Evolutionary conservation across 2,797 vertebrate species (phyloP).

Genomic region (Sparidentex hasta): DNA sequence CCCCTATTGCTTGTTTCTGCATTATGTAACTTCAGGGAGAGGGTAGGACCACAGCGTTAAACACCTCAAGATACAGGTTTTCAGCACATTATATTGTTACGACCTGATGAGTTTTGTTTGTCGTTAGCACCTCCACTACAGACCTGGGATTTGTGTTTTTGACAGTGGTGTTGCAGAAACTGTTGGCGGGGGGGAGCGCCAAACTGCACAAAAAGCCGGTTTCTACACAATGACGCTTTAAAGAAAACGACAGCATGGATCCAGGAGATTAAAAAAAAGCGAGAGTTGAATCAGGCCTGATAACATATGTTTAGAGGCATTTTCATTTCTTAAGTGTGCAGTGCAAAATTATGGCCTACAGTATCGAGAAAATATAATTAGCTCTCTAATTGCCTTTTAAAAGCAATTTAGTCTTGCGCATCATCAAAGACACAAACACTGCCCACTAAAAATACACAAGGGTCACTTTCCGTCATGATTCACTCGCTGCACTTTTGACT

Average conservation of each 20-base stretch:
- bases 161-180: no score
- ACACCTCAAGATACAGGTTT: no score
- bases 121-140: no score
- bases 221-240: no score
- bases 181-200: no score
- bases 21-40: no score
- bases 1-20: no score
- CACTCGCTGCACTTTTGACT: conserved; percentile 65
- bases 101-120: no score
- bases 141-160: no score
- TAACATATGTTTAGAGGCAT: background rate
- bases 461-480: conserved; percentile 57
- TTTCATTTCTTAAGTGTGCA: background rate
- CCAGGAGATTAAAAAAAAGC: background rate
- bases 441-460: conserved; percentile 44
- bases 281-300: background rate
- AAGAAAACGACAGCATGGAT: background rate
- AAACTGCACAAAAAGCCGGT: no score
- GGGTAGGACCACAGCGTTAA: no score
- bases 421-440: conserved; percentile 38
- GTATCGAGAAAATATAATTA: background rate
- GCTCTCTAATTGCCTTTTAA: conserved; percentile 31
- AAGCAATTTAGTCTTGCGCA: conserved; percentile 1
- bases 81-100: no score
- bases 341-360: conserved; percentile 7